Conservation (phyloP, 35 echinoderm and acorn worm species). For the Lytechinus variegatus region DNA sequence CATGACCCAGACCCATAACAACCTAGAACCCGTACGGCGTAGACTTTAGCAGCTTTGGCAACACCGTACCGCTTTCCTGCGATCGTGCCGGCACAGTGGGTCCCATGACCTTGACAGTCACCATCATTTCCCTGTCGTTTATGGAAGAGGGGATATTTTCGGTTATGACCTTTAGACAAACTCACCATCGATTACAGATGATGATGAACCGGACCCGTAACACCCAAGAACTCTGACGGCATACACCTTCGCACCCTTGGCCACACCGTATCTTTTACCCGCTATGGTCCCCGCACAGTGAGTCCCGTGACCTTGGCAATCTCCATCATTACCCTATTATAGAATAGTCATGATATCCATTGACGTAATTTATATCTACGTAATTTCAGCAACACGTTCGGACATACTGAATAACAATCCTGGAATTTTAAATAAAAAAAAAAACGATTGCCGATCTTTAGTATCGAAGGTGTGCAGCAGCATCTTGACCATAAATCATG, state of each 20-base stretch:
- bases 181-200: conserved; percentile 63
- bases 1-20: conserved; percentile 64
- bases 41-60: conserved; percentile 64
- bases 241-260: conserved; percentile 59
- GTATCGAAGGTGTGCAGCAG: too few relatives aligned
- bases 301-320: conserved; percentile 76
- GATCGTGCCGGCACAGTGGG: conserved; percentile 72
- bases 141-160: background rate
- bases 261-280: conserved; percentile 75
- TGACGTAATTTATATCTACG: too few relatives aligned
- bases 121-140: conserved; percentile 56
- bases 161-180: background rate
- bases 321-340: conserved; percentile 63
- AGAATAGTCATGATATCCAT: too few relatives aligned
- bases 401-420: too few relatives aligned
- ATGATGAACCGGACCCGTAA: conserved; percentile 53
- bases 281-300: conserved; percentile 73
- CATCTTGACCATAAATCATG: too few relatives aligned
- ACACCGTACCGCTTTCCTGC: conserved; percentile 73
- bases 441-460: too few relatives aligned
- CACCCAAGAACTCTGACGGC: conserved; percentile 74
- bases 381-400: too few relatives aligned
- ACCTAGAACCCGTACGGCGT: conserved; percentile 71
- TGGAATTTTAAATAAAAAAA: too few relatives aligned
- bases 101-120: conserved; percentile 75